Base-by-base conservation (phyloP, 2,888 invertebrate genomes). In the Drosophila atripex region DNA sequence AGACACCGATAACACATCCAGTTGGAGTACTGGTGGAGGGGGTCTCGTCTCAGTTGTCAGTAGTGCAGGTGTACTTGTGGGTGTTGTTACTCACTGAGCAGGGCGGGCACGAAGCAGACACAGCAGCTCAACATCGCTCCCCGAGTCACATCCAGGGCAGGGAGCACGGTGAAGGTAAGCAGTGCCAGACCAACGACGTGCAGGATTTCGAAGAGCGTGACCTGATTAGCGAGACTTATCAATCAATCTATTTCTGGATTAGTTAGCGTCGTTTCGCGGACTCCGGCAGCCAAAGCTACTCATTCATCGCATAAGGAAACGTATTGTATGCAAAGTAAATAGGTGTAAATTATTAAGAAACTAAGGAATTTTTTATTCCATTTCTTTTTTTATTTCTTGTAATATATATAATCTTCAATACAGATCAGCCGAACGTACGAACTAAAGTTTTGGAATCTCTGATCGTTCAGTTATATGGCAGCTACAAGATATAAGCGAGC, bases 41-140 rank as follows among this genome's bases (percentile, higher is more conserved):
- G 18, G 25, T 41, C 14, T 0, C 23, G 46, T 52, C 28, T 28
- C 28, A 28, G 50, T 53, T 35, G 35, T 5, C 35, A n/a, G n/a
- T 39, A 32, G 7, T 30, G 51, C 16, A 41, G 39, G 43, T 52
- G 56, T 47, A 14, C 11, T 14, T 25, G 39, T 46, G 18, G 38
- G n/a, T 9, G 28, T 16, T 38, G 43, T 32, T 60, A 90, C 88
- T 93, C 93, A 94, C 95, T 95, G 28, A 96, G 92, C 64, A 97
- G 76, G n/a, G 94, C 94, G 0, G 98, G 98, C 11, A 97, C 90
- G 77, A 97, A 93, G 88, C 96, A 97, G 73, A 97, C 93, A 21
- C 96, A 96, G 90, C 96, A 97, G 86, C 96, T 96, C 55, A 98
- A 92, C 94, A 97, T 96, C 1, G 96, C 94, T 1, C 95, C 97